phyloP scores from a whole-genome alignment of 2,888 invertebrate species.

The Beris chalybata region DNA sequence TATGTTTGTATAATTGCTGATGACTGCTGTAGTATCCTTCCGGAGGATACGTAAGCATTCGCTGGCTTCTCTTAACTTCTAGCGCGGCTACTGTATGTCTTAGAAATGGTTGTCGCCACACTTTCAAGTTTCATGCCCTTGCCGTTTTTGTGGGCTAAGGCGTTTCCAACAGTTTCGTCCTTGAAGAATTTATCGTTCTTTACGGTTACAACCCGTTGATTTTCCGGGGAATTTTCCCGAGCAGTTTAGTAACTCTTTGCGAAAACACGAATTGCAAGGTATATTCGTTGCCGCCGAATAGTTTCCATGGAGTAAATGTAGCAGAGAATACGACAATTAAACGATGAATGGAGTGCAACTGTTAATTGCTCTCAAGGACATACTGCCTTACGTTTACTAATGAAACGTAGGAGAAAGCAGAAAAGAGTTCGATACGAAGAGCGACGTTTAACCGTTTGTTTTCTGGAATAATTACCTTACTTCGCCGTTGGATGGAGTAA shows the following conservation, averaged over 20 bases:
- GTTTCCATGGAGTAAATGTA: slow-evolving; percentile 27
- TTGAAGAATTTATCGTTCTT: slow-evolving; percentile 5
- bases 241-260: too few species aligned
- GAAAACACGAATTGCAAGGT: background rate
- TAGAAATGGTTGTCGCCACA: slow-evolving; percentile 18
- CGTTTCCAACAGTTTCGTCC: background rate
- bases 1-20: too few species aligned
- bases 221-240: too few species aligned
- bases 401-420: slow-evolving; percentile 24
- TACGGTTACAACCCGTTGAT: too few species aligned
- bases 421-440: slow-evolving; percentile 24
- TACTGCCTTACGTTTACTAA: slow-evolving; percentile 28
- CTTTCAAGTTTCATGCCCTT: slow-evolving; percentile 4
- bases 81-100: too few species aligned
- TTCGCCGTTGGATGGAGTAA: too few species aligned
- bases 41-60: too few species aligned
- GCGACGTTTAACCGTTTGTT: too few species aligned
- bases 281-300: background rate
- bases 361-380: slow-evolving; percentile 32
- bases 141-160: background rate
- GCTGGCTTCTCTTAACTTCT: too few species aligned
- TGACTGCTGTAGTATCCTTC: too few species aligned
- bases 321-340: slow-evolving; percentile 31
- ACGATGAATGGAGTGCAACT: slow-evolving; percentile 30
- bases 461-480: too few species aligned